Evolutionary conservation across 2,797 vertebrate genomes (phyloP), one percentile per base, ranked within the genome.

Genomic region (Fringilla coelebs): DNA sequence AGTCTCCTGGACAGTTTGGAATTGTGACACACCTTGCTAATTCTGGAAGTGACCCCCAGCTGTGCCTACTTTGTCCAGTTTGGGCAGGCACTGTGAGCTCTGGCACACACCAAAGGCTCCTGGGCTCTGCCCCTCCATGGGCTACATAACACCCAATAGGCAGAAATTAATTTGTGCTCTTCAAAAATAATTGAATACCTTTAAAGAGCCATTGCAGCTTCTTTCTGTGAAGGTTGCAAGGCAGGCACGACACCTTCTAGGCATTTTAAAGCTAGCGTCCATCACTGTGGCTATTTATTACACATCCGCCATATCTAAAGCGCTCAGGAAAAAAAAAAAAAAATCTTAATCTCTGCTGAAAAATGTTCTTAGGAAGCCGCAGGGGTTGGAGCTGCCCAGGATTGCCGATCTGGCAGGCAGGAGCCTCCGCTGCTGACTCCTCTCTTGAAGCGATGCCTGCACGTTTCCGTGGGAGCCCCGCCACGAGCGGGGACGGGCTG

Each of bases 1-100:
- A n/a, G 49, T 19, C 17, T 57, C 10, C 71, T 2, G 1, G 2
- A 13, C 0, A 0, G 11, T 32, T 5, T 58, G 26, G 45, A 43
- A 18, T 3, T 46, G 40, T 0, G 1, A 22, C 60, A 65, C 61
- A 63, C 49, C 31, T 28, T 65, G 32, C 7, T 60, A 20, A 52
- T n/a, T 45, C 58, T 65, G 78, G n/a, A 72, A 91, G 40, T 14
- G 20, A 6, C 32, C 20, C 36, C 22, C 16, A 29, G 2, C 20
- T 2, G 1, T 49, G 26, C 46, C 77, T 19, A 1, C 25, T 72
- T 20, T 36, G 4, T 10, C 52, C 1, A 1, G 31, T 36, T 72
- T 28, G 58, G 36, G 32, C 9, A 3, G 4, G 38, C 6, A 71
- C 5, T 32, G 7, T 0, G 3, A 36, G 43, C 34, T 80, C 74